Evolutionary conservation across 53 echinoderm and acorn worm genomes (phyloP).

Genomic region (Henricia sp.): DNA sequence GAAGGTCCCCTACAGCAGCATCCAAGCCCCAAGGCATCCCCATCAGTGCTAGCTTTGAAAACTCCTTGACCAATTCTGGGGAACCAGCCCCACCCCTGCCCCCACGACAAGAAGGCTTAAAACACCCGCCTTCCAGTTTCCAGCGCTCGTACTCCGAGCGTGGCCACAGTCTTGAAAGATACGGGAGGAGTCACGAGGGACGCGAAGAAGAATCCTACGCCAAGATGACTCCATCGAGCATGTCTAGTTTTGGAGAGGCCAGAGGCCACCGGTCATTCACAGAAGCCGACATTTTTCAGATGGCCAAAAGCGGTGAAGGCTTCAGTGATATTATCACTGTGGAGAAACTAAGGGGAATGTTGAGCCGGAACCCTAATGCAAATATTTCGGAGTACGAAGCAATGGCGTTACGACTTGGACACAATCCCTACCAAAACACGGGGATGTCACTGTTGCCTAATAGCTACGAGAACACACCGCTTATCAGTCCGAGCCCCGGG

Average conservation of each 20-base stretch:
- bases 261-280: conserved; percentile 33
- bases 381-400: conserved; percentile 63
- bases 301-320: background rate
- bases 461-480: conserved; percentile 87
- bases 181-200: conserved; percentile 16
- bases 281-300: conserved; percentile 27
- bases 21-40: conserved; percentile 30
- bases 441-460: conserved; percentile 37
- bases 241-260: background rate
- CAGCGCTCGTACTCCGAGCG: conserved; percentile 50
- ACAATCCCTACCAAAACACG: conserved; percentile 71
- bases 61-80: conserved; percentile 3
- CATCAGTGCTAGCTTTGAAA: conserved; percentile 14
- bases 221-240: background rate
- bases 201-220: conserved; percentile 6
- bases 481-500: conserved; percentile 74
- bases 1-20: no score
- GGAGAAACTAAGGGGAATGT: conserved; percentile 40
- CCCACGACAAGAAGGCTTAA: conserved; percentile 24
- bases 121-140: conserved; percentile 19
- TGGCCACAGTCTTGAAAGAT: conserved; percentile 13
- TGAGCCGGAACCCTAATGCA: conserved; percentile 18
- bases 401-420: conserved; percentile 68
- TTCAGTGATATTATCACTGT: background rate
- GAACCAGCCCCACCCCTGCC: conserved; percentile 45